These are phyloP conservation scores for Myotis vivesi DNA, from an alignment of 2,797 vertebrate species.

Conservation along the genomic window DNA sequence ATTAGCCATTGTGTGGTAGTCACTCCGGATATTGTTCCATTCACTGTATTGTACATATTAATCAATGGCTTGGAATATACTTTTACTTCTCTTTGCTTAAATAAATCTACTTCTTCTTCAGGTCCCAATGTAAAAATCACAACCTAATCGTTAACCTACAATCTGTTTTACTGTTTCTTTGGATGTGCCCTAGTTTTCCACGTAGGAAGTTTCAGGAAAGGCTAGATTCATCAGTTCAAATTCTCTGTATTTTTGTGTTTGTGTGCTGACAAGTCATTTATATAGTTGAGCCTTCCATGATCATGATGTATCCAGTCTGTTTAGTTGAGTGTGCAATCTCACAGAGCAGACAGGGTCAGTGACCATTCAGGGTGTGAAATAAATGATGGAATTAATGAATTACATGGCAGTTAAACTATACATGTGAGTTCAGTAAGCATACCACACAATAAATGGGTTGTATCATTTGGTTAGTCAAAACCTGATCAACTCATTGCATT, in stretches of 20 bases:
- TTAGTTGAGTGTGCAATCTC: not conserved
- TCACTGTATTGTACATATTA: not conserved
- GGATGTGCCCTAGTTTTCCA: not conserved
- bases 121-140: not conserved
- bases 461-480: not conserved
- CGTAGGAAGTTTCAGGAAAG: not conserved
- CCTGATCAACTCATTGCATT: not conserved
- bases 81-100: not conserved
- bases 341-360: not conserved
- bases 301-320: not conserved
- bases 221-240: not conserved
- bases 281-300: not conserved
- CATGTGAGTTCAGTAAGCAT: not conserved
- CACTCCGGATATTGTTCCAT: no score
- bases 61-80: not conserved
- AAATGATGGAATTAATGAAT: slow-evolving; percentile 34
- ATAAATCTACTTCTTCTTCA: not conserved
- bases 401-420: not conserved
- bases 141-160: not conserved
- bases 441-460: not conserved
- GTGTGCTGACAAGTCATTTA: not conserved
- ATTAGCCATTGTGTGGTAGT: no score
- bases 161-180: not conserved
- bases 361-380: not conserved
- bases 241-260: not conserved